Percentiles rank a stretch among this genome's conserved stretches.
Evolutionary conservation across 2,888 invertebrate species (phyloP).

Genomic region (Caenorhabditis imperialis): DNA sequence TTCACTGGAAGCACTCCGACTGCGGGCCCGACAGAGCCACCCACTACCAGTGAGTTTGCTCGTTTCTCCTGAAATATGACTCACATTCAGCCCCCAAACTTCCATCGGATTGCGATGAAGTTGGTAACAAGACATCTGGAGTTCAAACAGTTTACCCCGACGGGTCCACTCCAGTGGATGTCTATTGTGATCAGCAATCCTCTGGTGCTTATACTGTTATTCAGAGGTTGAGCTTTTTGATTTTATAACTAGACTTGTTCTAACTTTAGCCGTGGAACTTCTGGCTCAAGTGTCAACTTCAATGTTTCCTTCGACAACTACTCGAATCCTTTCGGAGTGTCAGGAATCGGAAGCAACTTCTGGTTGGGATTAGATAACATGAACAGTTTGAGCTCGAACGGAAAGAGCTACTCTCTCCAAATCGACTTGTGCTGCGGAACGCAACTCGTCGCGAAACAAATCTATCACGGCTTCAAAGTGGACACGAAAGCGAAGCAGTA

Average conservation of each 20-base stretch:
- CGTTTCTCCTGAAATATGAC: too few species aligned
- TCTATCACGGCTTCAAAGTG: conserved; percentile 55
- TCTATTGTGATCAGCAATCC: conserved; percentile 36
- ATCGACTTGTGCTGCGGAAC: conserved; percentile 59
- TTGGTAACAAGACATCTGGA: conserved; percentile 14
- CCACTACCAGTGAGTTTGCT: conserved; percentile 16
- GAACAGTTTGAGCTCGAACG: conserved; percentile 34
- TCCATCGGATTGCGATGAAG: conserved; percentile 41
- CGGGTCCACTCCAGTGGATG: conserved; percentile 16
- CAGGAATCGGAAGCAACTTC: conserved; percentile 52
- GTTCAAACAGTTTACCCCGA: conserved; percentile 42
- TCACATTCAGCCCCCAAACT: conserved; percentile 35
- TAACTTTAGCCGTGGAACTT: conserved; percentile 26
- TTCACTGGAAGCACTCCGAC: conserved; percentile 22
- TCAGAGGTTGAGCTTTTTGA: conserved; percentile 30
- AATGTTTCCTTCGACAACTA: conserved; percentile 36
- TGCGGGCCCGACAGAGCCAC: conserved; percentile 9
- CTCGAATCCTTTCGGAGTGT: conserved; percentile 35
- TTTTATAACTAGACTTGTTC: neutral
- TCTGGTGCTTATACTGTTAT: conserved; percentile 46
- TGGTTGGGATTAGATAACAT: conserved; percentile 66
- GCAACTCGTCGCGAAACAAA: conserved; percentile 22
- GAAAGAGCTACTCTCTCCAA: conserved; percentile 32
- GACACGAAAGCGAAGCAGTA: conserved; percentile 32
- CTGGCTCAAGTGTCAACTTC: conserved; percentile 9